phyloP scores from a whole-genome alignment of 1,140 invertebrate genomes.

The Drosophila erecta region DNA sequence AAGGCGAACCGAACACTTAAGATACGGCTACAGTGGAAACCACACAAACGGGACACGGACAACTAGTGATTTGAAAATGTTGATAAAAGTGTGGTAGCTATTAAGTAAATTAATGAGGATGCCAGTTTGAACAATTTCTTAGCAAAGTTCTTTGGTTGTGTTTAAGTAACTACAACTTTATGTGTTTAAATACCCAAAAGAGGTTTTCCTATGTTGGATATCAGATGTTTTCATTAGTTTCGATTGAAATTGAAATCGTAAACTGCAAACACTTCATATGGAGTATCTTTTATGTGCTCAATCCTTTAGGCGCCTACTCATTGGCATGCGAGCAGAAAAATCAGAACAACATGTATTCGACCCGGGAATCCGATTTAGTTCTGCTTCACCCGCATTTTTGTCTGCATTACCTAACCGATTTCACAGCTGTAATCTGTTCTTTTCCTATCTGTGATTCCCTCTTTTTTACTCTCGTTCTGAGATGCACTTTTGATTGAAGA shows the following conservation, averaged over 20 bases:
- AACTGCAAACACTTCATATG: background rate
- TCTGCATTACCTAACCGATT: constrained; percentile 55
- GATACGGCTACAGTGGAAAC: constrained; percentile 32
- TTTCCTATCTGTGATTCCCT: background rate
- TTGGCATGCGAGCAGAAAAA: background rate
- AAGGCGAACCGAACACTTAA: constrained; percentile 47
- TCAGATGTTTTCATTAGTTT: too few relatives aligned
- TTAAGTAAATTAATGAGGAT: background rate
- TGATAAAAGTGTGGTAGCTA: background rate
- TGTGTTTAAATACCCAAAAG: too few relatives aligned
- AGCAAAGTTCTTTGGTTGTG: too few relatives aligned
- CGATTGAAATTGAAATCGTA: too few relatives aligned
- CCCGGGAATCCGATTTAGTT: background rate
- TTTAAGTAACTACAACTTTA: too few relatives aligned
- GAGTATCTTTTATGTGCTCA: background rate
- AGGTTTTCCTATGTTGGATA: too few relatives aligned
- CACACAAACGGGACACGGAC: background rate
- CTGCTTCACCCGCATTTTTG: constrained; percentile 22
- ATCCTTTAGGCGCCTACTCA: background rate
- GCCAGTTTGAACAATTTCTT: too few relatives aligned
- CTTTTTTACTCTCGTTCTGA: background rate
- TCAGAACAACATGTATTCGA: background rate
- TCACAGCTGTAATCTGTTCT: constrained; percentile 40
- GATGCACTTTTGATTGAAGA: constrained; percentile 13
- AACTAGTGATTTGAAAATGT: background rate